Conservation (phyloP, 2,797 vertebrate genomes). For the Balearica regulorum region DNA sequence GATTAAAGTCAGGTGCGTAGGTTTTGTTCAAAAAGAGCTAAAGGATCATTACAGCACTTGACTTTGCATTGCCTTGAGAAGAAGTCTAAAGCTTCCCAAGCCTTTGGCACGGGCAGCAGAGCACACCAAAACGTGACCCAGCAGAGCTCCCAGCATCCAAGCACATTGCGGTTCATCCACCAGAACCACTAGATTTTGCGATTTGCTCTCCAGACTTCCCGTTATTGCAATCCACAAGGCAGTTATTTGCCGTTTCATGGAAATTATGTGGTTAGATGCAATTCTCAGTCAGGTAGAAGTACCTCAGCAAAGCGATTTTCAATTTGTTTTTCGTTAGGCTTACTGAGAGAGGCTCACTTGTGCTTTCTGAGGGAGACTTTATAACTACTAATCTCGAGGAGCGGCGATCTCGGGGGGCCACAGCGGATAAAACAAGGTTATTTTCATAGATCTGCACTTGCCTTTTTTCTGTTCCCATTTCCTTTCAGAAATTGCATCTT, state of each 20-base stretch:
- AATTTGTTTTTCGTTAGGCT: not conserved
- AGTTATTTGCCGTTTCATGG: not conserved
- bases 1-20: not conserved
- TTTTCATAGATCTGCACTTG: not conserved
- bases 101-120: not conserved
- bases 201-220: not conserved
- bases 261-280: not conserved
- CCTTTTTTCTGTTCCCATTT: not conserved
- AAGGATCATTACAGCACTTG: not conserved
- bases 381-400: not conserved
- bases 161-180: not conserved
- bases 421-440: not conserved
- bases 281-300: not conserved
- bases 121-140: not conserved
- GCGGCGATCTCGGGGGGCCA: not conserved
- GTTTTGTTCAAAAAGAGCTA: not conserved
- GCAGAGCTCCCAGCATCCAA: not conserved
- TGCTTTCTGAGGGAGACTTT: not conserved
- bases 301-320: not conserved
- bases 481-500: not conserved
- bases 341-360: not conserved
- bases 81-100: not conserved
- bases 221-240: not conserved
- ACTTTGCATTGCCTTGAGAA: not conserved
- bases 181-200: not conserved